phyloP scores from a whole-genome alignment of 2,113 vertebrate species.

The Gracilinanus agilis region DNA sequence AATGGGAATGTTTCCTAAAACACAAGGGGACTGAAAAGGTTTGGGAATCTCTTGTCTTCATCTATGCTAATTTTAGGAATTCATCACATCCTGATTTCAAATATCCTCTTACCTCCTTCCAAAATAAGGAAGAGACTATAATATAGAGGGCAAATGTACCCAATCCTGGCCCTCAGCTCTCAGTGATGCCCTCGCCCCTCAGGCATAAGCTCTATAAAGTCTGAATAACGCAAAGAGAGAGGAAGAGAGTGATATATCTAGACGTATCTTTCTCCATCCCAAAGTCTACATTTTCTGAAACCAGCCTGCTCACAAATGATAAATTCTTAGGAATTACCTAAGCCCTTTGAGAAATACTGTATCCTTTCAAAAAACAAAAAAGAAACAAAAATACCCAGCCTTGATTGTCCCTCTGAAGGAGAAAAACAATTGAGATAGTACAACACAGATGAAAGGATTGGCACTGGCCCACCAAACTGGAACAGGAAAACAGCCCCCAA shows the following conservation, averaged over 20 bases:
- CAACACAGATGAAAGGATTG: not conserved
- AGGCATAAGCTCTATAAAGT: not conserved
- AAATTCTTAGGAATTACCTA: not conserved
- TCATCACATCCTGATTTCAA: not conserved
- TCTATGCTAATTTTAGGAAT: not conserved
- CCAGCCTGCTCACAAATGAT: not conserved
- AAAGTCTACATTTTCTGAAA: not conserved
- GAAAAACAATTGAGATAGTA: not conserved
- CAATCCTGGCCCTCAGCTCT: not conserved
- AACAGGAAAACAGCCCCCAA: not conserved
- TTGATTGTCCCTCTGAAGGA: not conserved
- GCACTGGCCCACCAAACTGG: not conserved
- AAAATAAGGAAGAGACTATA: not conserved
- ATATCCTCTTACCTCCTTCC: too few species aligned
- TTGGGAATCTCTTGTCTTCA: not conserved
- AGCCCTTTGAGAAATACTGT: not conserved
- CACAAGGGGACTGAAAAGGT: not conserved
- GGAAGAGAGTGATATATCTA: not conserved
- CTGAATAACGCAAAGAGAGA: not conserved
- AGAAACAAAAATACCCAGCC: not conserved
- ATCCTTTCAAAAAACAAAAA: not conserved
- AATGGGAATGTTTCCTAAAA: not conserved
- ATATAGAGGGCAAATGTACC: fast-evolving
- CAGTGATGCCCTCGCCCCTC: not conserved
- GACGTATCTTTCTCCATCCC: not conserved